Base-by-base conservation (phyloP, 2,888 invertebrate species). In the Catonia carolina region DNA sequence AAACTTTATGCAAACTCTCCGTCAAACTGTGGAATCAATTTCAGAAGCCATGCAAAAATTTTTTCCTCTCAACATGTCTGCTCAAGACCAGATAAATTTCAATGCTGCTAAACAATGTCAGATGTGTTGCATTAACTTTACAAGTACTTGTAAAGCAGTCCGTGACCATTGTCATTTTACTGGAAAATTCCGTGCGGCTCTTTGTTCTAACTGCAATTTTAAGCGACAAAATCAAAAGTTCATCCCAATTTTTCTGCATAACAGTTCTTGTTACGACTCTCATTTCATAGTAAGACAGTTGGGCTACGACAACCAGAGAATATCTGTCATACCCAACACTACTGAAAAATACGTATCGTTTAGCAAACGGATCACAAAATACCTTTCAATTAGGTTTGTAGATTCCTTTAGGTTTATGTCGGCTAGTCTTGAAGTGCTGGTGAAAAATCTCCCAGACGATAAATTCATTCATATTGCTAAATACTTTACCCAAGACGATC, bases 311-410 rank as follows among this genome's bases (percentile, higher is more conserved):
- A 10, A 5, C n/a, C n/a, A 20, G 7, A 15, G 23, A 45, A 14
- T 45, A 20, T 15, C 45, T 22, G 39, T 54, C 2, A 54, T 54
- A 4, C 54, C 54, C 14, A 54, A 54, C 22, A 7, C 35, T n/a
- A 35, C n/a, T 8, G 54, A 54, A 18, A 54, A 54, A 14, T 54
- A 47, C 20, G 20, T 54, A 18, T 47, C 33, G n/a, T 54, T 54
- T 33, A 20, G 47, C 31, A 54, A 54, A 47, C 12, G 18, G 4
- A 47, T 45, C 6, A 12, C 12, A 2, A 5, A 14, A 18, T 22
- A 36, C n/a, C 18, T 54, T n/a, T 23, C 31, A 31, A 15, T 54
- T 3, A 15, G 48, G n/a, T 54, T 54, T 35, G 12, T 54, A 14
- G 54, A 47, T 18, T 27, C 37, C 3, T 55, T 55, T 17, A 33